These are phyloP conservation scores for Crenuchus spilurus DNA, from an alignment of 2,797 vertebrate species.

Conservation along the genomic window DNA sequence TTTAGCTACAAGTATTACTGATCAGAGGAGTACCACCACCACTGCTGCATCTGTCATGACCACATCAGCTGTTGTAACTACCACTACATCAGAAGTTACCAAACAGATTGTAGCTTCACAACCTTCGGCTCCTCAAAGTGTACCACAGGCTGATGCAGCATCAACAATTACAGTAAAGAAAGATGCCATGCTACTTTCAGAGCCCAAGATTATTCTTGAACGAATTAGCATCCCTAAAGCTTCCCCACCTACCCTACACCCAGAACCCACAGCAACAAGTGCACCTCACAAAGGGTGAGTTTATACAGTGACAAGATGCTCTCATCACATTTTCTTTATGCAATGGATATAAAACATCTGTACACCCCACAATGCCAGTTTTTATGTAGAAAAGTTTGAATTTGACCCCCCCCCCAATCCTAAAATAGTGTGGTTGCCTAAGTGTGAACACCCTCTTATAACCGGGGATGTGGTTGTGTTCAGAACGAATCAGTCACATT, in stretches of 20 bases:
- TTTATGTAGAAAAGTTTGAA: too few species aligned
- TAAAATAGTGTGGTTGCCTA: too few species aligned
- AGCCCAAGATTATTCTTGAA: constrained; percentile 41
- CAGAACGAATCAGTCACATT: too few species aligned
- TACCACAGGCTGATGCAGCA: neutral
- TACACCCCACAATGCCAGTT: too few species aligned
- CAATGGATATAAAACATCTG: neutral
- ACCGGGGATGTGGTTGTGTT: too few species aligned
- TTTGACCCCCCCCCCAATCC: too few species aligned
- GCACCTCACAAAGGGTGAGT: neutral
- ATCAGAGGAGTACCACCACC: constrained; percentile 80
- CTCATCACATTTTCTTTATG: neutral
- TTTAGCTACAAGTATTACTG: constrained; percentile 72
- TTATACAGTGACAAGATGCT: neutral
- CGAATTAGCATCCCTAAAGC: neutral
- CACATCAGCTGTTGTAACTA: neutral
- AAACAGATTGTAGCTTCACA: neutral
- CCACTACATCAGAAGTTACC: neutral
- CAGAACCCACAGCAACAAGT: constrained; percentile 59
- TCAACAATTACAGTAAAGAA: neutral
- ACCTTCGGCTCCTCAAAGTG: neutral
- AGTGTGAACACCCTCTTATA: too few species aligned
- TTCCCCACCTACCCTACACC: fast-evolving
- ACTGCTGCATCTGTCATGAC: constrained; percentile 56
- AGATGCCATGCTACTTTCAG: neutral